Conservation (phyloP, 37 sponge, comb jelly and placozoan genomes). For the Agelas oroides region DNA sequence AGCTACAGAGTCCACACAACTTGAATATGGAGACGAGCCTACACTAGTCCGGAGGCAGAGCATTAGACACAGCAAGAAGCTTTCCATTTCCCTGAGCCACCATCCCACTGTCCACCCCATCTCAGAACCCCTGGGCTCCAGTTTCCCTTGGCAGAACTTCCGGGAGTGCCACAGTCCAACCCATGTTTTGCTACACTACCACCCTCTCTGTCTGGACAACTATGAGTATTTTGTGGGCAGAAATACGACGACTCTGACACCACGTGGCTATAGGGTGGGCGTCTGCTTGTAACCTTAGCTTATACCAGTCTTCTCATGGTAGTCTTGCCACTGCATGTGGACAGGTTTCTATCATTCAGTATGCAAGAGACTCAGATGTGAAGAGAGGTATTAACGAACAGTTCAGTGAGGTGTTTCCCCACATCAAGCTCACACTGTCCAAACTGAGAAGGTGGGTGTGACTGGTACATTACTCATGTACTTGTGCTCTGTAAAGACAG, state of each 20-base stretch:
- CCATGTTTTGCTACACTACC: slow-evolving; percentile 61
- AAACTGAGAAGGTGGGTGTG: slow-evolving; percentile 70
- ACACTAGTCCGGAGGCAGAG: slow-evolving; percentile 8
- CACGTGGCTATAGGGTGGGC: slow-evolving; percentile 57
- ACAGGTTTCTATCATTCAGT: slow-evolving; percentile 80
- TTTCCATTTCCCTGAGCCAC: not conserved
- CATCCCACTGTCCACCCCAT: not conserved
- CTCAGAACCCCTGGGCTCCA: not conserved
- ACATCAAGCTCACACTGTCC: slow-evolving; percentile 72
- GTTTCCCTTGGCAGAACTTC: slow-evolving; percentile 35
- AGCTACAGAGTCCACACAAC: slow-evolving; percentile 3
- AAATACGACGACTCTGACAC: slow-evolving; percentile 41
- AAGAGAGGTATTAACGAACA: slow-evolving; percentile 83
- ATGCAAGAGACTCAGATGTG: slow-evolving; percentile 57
- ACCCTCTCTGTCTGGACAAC: slow-evolving; percentile 75
- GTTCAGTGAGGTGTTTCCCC: slow-evolving; percentile 81
- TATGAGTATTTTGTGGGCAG: slow-evolving; percentile 71
- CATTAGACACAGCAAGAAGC: not conserved
- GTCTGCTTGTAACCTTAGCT: not conserved
- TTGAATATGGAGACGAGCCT: not conserved
- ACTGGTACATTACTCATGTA: not conserved
- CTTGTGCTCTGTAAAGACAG: not conserved
- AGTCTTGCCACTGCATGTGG: not conserved
- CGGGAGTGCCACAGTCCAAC: slow-evolving; percentile 38
- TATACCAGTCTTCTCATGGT: not conserved